These are phyloP conservation scores for Phanerotoma sp. DNA, from an alignment of 2,888 invertebrate species.

Conservation along the genomic window DNA sequence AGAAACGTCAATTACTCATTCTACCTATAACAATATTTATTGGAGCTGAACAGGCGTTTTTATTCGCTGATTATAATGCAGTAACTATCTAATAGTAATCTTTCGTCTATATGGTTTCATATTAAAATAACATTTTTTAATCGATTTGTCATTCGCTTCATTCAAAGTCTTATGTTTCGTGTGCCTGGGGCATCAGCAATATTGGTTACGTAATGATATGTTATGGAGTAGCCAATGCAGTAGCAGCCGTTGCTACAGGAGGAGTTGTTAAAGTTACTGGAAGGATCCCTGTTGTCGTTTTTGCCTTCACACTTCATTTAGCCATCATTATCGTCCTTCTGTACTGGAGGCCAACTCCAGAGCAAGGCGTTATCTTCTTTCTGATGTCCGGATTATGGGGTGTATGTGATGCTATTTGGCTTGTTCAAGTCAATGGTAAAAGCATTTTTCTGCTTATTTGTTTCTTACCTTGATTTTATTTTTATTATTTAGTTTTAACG, in stretches of 20 bases:
- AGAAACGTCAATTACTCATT: constrained; percentile 79
- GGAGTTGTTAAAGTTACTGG: constrained; percentile 78
- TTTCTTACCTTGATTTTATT: too few relatives aligned
- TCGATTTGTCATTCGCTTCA: neutral
- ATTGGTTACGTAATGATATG: constrained; percentile 95
- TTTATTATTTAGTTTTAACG: neutral
- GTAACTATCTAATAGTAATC: constrained; percentile 57
- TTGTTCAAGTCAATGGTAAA: constrained; percentile 89
- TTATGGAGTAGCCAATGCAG: constrained; percentile 84
- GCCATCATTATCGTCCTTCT: constrained; percentile 69
- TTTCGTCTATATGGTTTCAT: neutral
- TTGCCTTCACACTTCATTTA: constrained; percentile 72
- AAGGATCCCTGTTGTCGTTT: constrained; percentile 74
- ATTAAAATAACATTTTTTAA: constrained; percentile 1
- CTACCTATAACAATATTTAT: constrained; percentile 91
- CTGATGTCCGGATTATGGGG: constrained; percentile 84
- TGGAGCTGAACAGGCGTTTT: constrained; percentile 90
- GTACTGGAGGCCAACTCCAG: constrained; percentile 71
- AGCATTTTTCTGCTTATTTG: neutral
- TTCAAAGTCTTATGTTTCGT: constrained; percentile 76
- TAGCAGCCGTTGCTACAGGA: constrained; percentile 82
- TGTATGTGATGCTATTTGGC: constrained; percentile 85
- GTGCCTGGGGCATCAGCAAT: constrained; percentile 85
- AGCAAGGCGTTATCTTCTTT: constrained; percentile 73
- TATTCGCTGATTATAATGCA: constrained; percentile 81